These are phyloP conservation scores for Plecturocebus donacophilus DNA, from an alignment of 2,113 vertebrate genomes.

Conservation along the genomic window DNA sequence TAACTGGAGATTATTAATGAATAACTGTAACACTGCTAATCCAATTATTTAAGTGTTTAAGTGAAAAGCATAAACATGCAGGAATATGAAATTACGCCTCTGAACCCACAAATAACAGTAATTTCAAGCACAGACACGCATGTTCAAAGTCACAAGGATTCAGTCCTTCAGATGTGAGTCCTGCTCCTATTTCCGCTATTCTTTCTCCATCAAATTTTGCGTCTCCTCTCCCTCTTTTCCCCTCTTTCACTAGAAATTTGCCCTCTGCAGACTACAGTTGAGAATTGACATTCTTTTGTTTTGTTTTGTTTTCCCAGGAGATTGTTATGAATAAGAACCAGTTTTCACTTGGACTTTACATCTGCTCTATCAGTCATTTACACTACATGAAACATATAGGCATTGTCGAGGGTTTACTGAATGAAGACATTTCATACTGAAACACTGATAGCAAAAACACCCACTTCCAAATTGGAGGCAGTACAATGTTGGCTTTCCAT, in stretches of 20 bases:
- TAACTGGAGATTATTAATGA: background rate
- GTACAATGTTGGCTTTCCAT: background rate
- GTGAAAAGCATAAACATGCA: background rate
- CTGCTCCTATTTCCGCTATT: background rate
- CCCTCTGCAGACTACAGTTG: background rate
- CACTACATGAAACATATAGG: background rate
- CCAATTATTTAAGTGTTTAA: background rate
- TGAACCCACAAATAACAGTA: background rate
- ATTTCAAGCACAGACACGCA: background rate
- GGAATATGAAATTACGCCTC: background rate
- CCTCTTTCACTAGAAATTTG: background rate
- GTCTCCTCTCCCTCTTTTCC: background rate
- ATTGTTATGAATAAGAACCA: background rate
- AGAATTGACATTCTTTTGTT: background rate
- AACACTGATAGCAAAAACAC: background rate
- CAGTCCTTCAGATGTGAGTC: background rate
- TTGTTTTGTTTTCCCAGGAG: background rate
- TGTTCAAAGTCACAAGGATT: background rate
- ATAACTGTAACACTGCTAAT: background rate
- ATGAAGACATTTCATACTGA: background rate
- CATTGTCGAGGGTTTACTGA: background rate
- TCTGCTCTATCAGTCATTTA: background rate
- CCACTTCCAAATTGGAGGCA: background rate
- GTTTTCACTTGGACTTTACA: background rate
- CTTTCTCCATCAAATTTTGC: background rate